Base-by-base conservation (phyloP, 2,797 vertebrate genomes). In the Hybognathus amarus region DNA sequence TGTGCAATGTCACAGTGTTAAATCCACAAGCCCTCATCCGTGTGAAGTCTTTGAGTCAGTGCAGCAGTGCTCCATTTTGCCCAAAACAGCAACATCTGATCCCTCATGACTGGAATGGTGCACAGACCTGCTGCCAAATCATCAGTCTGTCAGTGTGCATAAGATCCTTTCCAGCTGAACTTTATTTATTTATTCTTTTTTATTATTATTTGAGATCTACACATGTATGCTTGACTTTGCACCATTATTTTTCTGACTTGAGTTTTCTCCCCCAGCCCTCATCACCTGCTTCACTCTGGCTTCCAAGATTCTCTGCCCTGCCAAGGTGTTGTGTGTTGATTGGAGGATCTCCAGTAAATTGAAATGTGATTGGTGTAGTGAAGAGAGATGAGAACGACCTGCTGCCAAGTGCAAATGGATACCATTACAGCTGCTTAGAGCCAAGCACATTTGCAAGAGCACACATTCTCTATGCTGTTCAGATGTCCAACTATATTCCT, bases 391-490 rank as follows among this genome's bases (percentile, higher is more conserved):
- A 17, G 50, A 64, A 24, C 30, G 40, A 27, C 47, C 66, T 36
- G 4, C 30, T 73, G 85, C 83, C 83, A 74, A 40, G 50, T 36
- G 61, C 40, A 38, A 68, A 87, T 79, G 85, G 77, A 50, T 78
- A 9, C 64, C 59, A 78, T 82, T 84, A 84, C 18, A 38, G 56
- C 20, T 69, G 70, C 52, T 77, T 71, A 47, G 47, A 67, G 82
- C 78, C 79, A 78, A 82, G 27, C n/a, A 56, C n/a, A 68, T 15
- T 24, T 70, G 42, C 27, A 50, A 18, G 27, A 33, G 52, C 18
- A 54, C 18, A 74, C 38, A 70, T 38, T 82, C 20, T 50, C 30
- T 36, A 38, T 66, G 42, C 24, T 54, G 45, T 56, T 77, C 22
- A 83, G 27, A 59, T 10, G 45, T 76, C 27, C 47, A 22, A 42